phyloP scores from a whole-genome alignment of 1,140 invertebrate genomes.

The Trichonephila inaurata region DNA sequence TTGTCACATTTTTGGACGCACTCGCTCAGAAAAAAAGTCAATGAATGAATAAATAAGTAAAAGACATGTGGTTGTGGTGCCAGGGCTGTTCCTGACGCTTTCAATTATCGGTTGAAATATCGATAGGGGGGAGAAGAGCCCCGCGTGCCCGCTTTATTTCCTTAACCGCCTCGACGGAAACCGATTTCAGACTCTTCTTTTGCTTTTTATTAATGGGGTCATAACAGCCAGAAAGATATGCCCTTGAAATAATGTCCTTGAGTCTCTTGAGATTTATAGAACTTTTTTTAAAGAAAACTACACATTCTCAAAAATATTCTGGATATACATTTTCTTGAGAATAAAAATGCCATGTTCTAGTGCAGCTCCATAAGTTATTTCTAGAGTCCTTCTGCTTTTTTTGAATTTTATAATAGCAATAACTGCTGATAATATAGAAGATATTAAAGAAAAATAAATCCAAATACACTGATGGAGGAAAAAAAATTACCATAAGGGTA shows the following conservation, averaged over 20 bases:
- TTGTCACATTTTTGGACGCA: not conserved
- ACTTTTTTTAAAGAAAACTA: too few relatives aligned
- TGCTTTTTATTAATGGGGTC: not conserved
- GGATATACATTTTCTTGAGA: too few relatives aligned
- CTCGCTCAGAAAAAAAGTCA: not conserved
- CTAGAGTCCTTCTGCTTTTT: too few relatives aligned
- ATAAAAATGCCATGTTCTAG: too few relatives aligned
- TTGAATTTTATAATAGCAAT: too few relatives aligned
- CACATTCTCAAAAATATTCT: too few relatives aligned
- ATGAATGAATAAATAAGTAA: not conserved
- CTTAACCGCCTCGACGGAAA: not conserved
- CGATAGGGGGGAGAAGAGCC: not conserved
- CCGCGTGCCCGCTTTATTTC: not conserved
- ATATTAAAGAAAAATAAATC: too few relatives aligned
- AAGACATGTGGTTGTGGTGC: not conserved
- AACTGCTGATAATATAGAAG: too few relatives aligned
- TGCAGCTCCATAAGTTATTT: too few relatives aligned
- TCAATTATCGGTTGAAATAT: slow-evolving; percentile 19
- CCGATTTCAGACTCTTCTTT: not conserved
- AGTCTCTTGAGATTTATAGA: too few relatives aligned
- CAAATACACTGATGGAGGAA: too few relatives aligned
- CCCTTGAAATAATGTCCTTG: not conserved
- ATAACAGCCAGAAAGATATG: not conserved
- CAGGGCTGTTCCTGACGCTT: slow-evolving; percentile 32
- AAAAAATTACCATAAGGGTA: too few relatives aligned